These are phyloP conservation scores for Lasioglossum malachurum DNA, from an alignment of 2,888 invertebrate genomes.

Conservation along the genomic window DNA sequence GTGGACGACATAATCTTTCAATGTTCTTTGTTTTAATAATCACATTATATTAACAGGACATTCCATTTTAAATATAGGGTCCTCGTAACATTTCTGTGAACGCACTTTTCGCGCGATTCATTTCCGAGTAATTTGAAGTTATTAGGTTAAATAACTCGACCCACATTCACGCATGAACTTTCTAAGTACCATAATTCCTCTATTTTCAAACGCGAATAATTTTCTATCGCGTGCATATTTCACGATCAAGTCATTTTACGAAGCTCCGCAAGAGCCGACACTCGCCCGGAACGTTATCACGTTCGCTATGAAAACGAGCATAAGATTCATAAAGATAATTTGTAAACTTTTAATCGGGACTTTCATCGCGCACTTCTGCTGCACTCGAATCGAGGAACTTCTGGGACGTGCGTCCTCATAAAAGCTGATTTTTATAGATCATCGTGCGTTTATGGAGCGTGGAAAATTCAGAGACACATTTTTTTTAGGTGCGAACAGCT, in stretches of 20 bases:
- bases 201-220: not conserved
- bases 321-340: constrained; percentile 11
- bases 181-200: not conserved
- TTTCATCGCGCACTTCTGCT: constrained; percentile 5
- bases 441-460: not conserved
- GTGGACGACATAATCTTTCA: not conserved
- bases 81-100: not conserved
- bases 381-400: constrained; percentile 10
- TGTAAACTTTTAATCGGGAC: constrained; percentile 20
- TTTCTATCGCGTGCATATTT: constrained; percentile 5
- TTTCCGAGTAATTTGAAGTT: not conserved
- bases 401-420: not conserved
- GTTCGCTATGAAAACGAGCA: not conserved
- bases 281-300: not conserved
- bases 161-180: not conserved
- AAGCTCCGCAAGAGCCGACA: not conserved
- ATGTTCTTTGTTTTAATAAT: not conserved
- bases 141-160: constrained; percentile 8
- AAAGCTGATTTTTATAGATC: constrained; percentile 8
- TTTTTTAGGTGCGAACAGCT: not conserved
- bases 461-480: constrained; percentile 2
- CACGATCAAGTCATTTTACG: not conserved
- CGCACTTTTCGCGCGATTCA: not conserved
- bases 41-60: not conserved
- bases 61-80: not conserved